Base-by-base conservation (phyloP, 2,888 invertebrate species). In the Sipha maydis region DNA sequence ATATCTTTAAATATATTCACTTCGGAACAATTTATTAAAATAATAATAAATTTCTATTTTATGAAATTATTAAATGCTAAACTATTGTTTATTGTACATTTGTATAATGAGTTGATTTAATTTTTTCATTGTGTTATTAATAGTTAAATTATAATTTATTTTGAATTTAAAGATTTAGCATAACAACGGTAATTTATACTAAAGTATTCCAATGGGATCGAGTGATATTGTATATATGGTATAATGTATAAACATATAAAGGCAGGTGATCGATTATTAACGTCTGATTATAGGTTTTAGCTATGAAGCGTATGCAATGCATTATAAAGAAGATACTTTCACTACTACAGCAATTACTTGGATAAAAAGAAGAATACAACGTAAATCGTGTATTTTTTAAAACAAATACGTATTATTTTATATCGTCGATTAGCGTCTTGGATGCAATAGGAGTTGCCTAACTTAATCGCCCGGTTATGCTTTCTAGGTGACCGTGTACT, bases 401-500 rank as follows among this genome's bases (percentile, higher is more conserved):
- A 38, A 73, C 61, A 41, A 77, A 67, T 2, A 38, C 14, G 38
- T 56, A 28, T 71, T 38, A 71, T 86, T 79, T 71, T 34, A 11
- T 34, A 61, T 69, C n/a, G 25, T 76, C 17, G 71, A 69, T 17
- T 28, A 71, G 54, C n/a, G 73, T 82, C 86, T 31, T 17, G 41
- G 19, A 67, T 21, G 88, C 19, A 88, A 67, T 76, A 76, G 73
- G 82, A 88, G 61, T 88, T 88, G 88, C 88, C 88, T 88, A 88
- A 88, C 82, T 56, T 28, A 38, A 75, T 73, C 88, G 88, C 88
- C 88, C 88, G 75, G 82, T 88, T 80, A 88, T 75, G 75, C 79
- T 71, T 86, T 71, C 71, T 21, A 38, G n/a, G 56, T 71, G 71
- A 80, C 34, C 56, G 56, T 38, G 77, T 78, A 67, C 41, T 84